A percentile compares a stretch with the other conserved stretches of the same genome.
These are phyloP conservation scores for Acropora tenuis DNA, from an alignment of 64 coral and sea anemone genomes.

Conservation along the genomic window DNA sequence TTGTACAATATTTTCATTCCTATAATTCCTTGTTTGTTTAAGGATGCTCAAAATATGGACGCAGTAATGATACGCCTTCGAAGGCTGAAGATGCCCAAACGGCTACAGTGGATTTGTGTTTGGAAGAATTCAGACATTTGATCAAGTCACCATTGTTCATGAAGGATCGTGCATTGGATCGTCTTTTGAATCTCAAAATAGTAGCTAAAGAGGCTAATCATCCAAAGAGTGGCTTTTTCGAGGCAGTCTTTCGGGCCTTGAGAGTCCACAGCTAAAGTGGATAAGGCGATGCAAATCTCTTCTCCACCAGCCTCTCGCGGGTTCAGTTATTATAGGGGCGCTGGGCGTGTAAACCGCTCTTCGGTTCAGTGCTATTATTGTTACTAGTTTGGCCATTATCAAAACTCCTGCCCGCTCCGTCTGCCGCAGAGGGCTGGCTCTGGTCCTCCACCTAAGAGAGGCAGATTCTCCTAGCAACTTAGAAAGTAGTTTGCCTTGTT, in stretches of 20 bases:
- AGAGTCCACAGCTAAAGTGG: constrained; percentile 6
- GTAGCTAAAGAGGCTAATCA: constrained; percentile 5
- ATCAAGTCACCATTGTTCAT: neutral
- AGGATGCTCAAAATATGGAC: constrained; percentile 14
- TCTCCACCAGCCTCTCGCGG: neutral
- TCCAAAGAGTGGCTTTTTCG: neutral
- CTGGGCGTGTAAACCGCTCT: neutral
- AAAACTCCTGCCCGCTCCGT: too few relatives aligned
- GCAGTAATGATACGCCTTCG: neutral
- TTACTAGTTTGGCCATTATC: neutral
- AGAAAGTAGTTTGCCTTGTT: too few relatives aligned
- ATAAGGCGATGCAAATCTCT: constrained; percentile 21
- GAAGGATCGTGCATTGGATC: constrained; percentile 19
- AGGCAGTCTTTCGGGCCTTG: constrained; percentile 15
- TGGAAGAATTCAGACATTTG: constrained; percentile 14
- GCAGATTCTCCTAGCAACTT: too few relatives aligned
- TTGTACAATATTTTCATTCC: neutral
- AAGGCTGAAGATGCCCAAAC: constrained; percentile 48
- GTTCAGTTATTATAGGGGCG: neutral
- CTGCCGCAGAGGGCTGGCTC: too few relatives aligned
- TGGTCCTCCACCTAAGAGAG: too few relatives aligned
- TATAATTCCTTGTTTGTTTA: constrained; percentile 12
- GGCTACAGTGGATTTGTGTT: constrained; percentile 15
- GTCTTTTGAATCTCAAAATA: too few relatives aligned
- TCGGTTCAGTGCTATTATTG: constrained; percentile 15